A percentile compares a stretch with the other conserved stretches of the same genome.
Evolutionary conservation across 2,113 vertebrate genomes (phyloP).

Genomic region (Aythya baeri): DNA sequence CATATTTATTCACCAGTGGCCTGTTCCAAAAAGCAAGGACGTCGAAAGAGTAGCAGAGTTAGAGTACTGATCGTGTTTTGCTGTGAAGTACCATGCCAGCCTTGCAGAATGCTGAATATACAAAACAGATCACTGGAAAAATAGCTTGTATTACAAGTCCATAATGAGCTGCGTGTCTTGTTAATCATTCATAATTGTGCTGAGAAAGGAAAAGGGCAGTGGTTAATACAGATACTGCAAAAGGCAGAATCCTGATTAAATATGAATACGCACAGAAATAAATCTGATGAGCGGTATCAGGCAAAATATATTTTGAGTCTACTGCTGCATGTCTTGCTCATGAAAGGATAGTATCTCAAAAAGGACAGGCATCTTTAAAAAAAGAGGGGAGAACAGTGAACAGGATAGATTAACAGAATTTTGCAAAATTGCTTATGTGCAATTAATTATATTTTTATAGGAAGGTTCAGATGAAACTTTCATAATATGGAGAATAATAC

Average conservation of each 20-base stretch:
- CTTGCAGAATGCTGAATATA: not conserved
- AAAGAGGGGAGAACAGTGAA: not conserved
- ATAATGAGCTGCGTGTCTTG: not conserved
- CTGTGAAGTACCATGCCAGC: not conserved
- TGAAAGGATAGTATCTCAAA: conserved; percentile 4
- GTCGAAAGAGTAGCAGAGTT: not conserved
- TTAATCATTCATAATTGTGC: conserved; percentile 42
- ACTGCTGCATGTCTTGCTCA: not conserved
- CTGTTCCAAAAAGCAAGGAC: not conserved
- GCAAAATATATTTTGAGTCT: conserved; percentile 21
- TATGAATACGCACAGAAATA: conserved; percentile 17
- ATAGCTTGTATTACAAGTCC: not conserved
- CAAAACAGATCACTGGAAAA: conserved; percentile 27
- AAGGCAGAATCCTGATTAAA: conserved; percentile 39
- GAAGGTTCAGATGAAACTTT: not conserved
- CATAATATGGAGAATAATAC: not conserved
- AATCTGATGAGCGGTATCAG: not conserved
- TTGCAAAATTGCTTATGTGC: rapidly evolving
- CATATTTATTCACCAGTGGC: not conserved
- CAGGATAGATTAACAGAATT: not conserved
- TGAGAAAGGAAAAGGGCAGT: conserved; percentile 13
- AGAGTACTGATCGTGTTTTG: not conserved
- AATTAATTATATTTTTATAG: not conserved
- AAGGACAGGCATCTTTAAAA: not conserved
- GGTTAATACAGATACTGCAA: not conserved